A percentile compares a stretch with the other conserved stretches of the same genome.
Conservation (phyloP, 2,113 vertebrate genomes). For the Trematocara variabile region DNA sequence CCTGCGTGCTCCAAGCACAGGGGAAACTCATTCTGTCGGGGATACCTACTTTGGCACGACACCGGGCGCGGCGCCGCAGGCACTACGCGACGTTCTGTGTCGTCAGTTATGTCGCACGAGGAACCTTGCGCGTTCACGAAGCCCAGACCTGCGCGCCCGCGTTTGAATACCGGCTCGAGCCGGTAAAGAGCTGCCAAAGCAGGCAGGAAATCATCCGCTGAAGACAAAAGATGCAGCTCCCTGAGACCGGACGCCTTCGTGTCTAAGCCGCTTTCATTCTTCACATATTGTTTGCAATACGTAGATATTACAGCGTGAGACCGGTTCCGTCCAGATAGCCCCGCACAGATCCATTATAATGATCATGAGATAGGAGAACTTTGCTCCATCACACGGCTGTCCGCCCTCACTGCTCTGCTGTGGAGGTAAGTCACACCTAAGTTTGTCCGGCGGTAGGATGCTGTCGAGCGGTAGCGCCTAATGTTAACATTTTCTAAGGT, state of each 20-base stretch:
- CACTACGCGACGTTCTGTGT: not conserved
- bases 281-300: not conserved
- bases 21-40: no score
- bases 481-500: not conserved
- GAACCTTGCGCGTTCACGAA: slow-evolving; percentile 25
- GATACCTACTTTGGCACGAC: no score
- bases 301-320: not conserved
- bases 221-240: not conserved
- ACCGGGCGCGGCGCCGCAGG: not conserved
- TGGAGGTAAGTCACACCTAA: not conserved
- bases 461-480: not conserved
- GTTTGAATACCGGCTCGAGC: slow-evolving; percentile 71
- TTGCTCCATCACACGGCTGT: not conserved
- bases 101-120: not conserved
- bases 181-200: slow-evolving; percentile 57
- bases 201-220: not conserved
- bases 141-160: slow-evolving; percentile 9
- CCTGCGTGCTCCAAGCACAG: no score
- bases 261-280: not conserved
- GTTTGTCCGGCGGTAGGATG: not conserved
- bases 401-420: not conserved
- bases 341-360: not conserved
- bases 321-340: not conserved
- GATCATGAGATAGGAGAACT: not conserved
- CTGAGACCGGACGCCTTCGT: not conserved